phyloP scores from a whole-genome alignment of 1,140 invertebrate species.

The Copidosoma floridanum region DNA sequence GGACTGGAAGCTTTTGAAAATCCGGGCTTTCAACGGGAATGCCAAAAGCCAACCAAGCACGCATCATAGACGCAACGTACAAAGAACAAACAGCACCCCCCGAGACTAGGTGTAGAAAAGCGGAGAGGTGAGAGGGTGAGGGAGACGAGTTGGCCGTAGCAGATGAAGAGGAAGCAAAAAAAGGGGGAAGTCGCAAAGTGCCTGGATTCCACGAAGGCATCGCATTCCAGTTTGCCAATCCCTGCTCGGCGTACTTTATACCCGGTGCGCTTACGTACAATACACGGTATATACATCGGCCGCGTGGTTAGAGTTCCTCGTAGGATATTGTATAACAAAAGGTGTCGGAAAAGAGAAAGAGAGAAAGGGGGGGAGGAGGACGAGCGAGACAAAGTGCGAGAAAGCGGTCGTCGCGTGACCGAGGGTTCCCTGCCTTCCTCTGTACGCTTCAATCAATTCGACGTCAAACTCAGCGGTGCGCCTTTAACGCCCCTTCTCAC shows the following conservation, averaged over 20 bases:
- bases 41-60: too few relatives aligned
- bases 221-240: neutral
- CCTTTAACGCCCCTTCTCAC: slow-evolving; percentile 27
- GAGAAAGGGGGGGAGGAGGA: neutral
- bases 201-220: slow-evolving; percentile 11
- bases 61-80: neutral
- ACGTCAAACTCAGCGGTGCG: slow-evolving; percentile 43
- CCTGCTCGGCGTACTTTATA: too few relatives aligned
- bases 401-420: slow-evolving; percentile 35
- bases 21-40: too few relatives aligned
- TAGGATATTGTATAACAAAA: neutral
- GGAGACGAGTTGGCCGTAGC: neutral
- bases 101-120: too few relatives aligned
- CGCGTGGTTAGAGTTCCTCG: neutral
- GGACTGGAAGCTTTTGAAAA: too few relatives aligned
- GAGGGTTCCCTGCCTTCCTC: neutral
- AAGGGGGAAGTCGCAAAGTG: too few relatives aligned
- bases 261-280: too few relatives aligned
- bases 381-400: slow-evolving; percentile 2
- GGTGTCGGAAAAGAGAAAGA: neutral
- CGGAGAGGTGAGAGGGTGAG: slow-evolving; percentile 21
- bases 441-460: slow-evolving; percentile 43
- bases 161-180: too few relatives aligned
- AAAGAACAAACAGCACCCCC: slow-evolving; percentile 20
- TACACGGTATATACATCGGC: too few relatives aligned